phyloP scores from a whole-genome alignment of 2,888 invertebrate genomes.

The Piscicola geometra region DNA sequence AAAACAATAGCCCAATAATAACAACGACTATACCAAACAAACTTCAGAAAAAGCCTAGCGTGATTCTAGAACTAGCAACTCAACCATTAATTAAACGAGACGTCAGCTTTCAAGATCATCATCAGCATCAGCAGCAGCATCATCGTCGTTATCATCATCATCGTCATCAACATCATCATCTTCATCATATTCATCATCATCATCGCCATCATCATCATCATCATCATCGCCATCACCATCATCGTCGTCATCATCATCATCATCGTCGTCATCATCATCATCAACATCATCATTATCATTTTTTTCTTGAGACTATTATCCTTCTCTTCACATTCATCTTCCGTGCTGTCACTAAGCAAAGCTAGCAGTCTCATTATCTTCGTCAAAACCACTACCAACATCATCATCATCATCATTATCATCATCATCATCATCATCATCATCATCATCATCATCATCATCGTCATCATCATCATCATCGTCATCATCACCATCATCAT shows the following conservation, averaged over 20 bases:
- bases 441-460: constrained; percentile 32
- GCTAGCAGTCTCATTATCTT: constrained; percentile 22
- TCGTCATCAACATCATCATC: too few relatives aligned
- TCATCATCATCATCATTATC: constrained; percentile 29
- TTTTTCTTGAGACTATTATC: neutral
- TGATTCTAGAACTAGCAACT: too few relatives aligned
- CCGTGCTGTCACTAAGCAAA: neutral
- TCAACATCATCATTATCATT: constrained; percentile 26
- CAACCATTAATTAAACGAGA: too few relatives aligned
- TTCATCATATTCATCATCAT: constrained; percentile 3
- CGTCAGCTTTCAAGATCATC: too few relatives aligned
- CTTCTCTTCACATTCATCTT: neutral
- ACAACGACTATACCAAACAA: too few relatives aligned
- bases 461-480: constrained; percentile 31
- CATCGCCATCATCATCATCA: constrained; percentile 33
- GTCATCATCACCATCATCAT: constrained; percentile 21
- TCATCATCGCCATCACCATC: constrained; percentile 34
- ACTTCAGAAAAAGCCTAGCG: too few relatives aligned
- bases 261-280: constrained; percentile 28
- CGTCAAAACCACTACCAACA: constrained; percentile 13
- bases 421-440: constrained; percentile 31
- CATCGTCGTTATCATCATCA: neutral
- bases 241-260: constrained; percentile 31
- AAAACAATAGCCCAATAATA: too few relatives aligned
- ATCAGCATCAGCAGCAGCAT: too few relatives aligned